Base-by-base conservation (phyloP, 2,888 invertebrate species). In the Drosophila colorata region DNA sequence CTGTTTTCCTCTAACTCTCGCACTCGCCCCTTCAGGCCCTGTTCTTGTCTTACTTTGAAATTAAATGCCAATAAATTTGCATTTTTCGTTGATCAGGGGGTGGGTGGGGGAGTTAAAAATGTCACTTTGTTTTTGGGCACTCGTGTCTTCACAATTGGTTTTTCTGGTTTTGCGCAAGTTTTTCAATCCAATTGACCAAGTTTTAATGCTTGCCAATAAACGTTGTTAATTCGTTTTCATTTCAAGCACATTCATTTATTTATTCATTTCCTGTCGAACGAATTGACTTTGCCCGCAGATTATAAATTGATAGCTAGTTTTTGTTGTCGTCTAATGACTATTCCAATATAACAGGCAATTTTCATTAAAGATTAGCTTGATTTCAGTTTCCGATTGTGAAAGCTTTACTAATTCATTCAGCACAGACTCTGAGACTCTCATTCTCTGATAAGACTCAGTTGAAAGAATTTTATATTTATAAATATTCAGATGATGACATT, bases 1-100 rank as follows among this genome's bases (percentile, higher is more conserved):
- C 11, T 40, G 11, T 31, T 33, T 40, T 31, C 4, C 53, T 41
- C 43, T 37, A 20, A 23, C 23, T 35, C 20, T 4, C 31, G 18
- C 2, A n/a, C 33, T 43, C 49, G 2, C 31, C 18, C 2, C 16
- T 25, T 46, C 47, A 40, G n/a, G 57, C 43, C 23, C 58, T 61
- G 28, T 48, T 53, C 56, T 63, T 74, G 64, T 71, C 71, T 78
- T 74, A 69, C 73, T 87, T 74, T 72, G 67, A 83, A 83, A 83
- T 83, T 86, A 88, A 83, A 86, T 86, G 86, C 83, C 86, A 88
- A 83, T 83, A 83, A 88, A 83, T 83, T 83, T 86, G 88, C 88
- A 83, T 82, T 82, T 84, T 59, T 68, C 49, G 49, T 23, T 16
- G 49, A 43, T 58, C 31, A 16, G 13, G 8, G 31, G 9, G 43